A percentile compares a stretch with the other conserved stretches of the same genome.
These are phyloP conservation scores for Typhlichthys eigenmanni DNA, from an alignment of 2,797 vertebrate species.

Conservation along the genomic window DNA sequence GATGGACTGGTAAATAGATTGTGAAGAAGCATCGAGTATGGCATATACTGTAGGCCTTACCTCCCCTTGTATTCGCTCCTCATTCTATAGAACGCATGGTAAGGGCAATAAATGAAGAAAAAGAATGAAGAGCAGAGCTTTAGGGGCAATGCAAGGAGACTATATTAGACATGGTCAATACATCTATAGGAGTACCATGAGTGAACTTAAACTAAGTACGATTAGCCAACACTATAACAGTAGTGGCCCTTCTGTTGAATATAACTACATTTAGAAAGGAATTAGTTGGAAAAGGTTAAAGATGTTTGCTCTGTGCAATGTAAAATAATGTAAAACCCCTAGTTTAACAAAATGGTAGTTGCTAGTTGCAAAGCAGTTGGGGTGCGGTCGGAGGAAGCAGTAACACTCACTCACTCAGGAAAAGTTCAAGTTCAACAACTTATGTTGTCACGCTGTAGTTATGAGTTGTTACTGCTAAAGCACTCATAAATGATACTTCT, in stretches of 20 bases:
- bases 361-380: neutral
- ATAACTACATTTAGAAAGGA: no score
- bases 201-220: neutral
- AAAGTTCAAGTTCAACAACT: no score
- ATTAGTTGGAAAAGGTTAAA: no score
- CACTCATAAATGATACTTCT: neutral
- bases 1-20: constrained; percentile 42
- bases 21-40: constrained; percentile 24
- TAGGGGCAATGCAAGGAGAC: constrained; percentile 10
- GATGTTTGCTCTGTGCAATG: no score
- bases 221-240: no score
- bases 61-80: constrained; percentile 99
- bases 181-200: neutral
- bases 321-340: no score
- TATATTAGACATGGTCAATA: neutral
- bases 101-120: constrained; percentile 41
- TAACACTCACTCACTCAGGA: no score
- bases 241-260: no score
- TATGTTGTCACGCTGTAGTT: neutral
- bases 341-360: neutral
- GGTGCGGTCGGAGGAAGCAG: no score
- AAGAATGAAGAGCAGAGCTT: constrained; percentile 21
- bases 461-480: neutral
- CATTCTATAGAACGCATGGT: constrained; percentile 84
- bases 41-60: constrained; percentile 73